Evolutionary conservation across 2,888 invertebrate genomes (phyloP), one percentile per base, ranked within the genome.

Genomic region (Thelaira solivaga): DNA sequence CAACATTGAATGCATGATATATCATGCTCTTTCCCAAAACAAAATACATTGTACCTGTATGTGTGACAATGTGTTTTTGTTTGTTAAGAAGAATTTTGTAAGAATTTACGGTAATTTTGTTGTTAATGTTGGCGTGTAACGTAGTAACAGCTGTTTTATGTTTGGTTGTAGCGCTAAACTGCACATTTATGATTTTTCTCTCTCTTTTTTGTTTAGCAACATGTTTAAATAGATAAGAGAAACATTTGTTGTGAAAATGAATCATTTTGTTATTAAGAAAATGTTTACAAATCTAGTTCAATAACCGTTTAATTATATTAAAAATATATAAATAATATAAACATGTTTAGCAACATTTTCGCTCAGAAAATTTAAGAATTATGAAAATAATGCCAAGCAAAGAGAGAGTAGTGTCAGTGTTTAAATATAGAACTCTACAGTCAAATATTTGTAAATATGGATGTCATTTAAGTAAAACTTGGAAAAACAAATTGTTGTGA

Each of bases 261-360:
- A 8, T 75, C 59, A 71, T 2, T 22, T 29, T 16, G 55, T 26
- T 41, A n/a, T 8, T 10, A 43, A 1, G 7, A 4, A 16, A 41
- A 62, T 62, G 24, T 39, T 57, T 62, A 31, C 20, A 41, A 29
- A 39, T 45, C 62, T 13, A 65, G 74, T 78, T 74, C 73, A 78
- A 74, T 74, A 78, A 78, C 74, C 78, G 74, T 71, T 69, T 61
- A 65, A 78, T 78, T 65, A 53, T 45, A 59, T 61, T 78, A 41
- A n/a, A 61, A 29, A 34, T 22, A 6, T 26, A 26, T n/a, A n/a
- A n/a, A n/a, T n/a, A n/a, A 2, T 34, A 65, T 18, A 39, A 49
- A 72, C 24, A 57, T 77, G 73, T 69, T 73, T 64, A 64, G 59
- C 36, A 18, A 67, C 71, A 76, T 75, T 57, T 49, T n/a, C n/a